Percentiles rank a stretch among this genome's conserved stretches.
Evolutionary conservation across 2,888 invertebrate genomes (phyloP).

Genomic region (Iselma pallidipennis): DNA sequence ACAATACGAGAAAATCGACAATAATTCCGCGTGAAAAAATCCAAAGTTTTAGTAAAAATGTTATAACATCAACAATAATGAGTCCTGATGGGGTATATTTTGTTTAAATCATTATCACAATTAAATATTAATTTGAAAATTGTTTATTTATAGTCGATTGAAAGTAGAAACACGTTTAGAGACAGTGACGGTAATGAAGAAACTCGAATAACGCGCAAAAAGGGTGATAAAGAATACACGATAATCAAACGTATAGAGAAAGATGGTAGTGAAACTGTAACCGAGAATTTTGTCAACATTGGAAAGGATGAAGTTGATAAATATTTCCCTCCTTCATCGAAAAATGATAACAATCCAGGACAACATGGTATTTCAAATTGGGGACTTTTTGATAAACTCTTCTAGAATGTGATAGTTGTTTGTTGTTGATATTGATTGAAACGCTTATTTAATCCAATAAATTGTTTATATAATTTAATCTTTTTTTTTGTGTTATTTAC

Average conservation of each 20-base stretch:
- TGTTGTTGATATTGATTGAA: slow-evolving; percentile 7
- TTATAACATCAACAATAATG: slow-evolving; percentile 59
- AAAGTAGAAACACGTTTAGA: slow-evolving; percentile 60
- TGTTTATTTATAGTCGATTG: slow-evolving; percentile 54
- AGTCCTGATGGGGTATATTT: slow-evolving; percentile 61
- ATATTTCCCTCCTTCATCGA: slow-evolving; percentile 25
- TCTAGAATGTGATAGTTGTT: slow-evolving; percentile 5
- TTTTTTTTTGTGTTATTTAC: slow-evolving; percentile 20
- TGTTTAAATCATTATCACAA: slow-evolving; percentile 3
- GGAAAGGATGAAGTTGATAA: slow-evolving; percentile 43
- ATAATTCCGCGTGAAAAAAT: slow-evolving; percentile 31
- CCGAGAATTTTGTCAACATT: slow-evolving; percentile 48
- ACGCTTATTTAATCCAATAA: slow-evolving; percentile 3
- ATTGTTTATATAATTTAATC: slow-evolving; percentile 27
- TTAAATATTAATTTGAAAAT: slow-evolving; percentile 6
- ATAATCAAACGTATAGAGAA: slow-evolving; percentile 57
- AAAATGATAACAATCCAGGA: background rate
- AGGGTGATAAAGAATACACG: slow-evolving; percentile 51
- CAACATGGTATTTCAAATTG: background rate
- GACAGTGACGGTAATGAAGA: slow-evolving; percentile 65
- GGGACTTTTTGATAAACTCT: slow-evolving; percentile 14
- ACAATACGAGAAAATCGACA: background rate
- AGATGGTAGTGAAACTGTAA: slow-evolving; percentile 47
- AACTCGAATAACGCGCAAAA: slow-evolving; percentile 58
- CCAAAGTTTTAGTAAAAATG: slow-evolving; percentile 58